Percentiles rank a stretch among this genome's conserved stretches.
phyloP scores from a whole-genome alignment of 2,797 vertebrate genomes.

The Sebastes nivosus region DNA sequence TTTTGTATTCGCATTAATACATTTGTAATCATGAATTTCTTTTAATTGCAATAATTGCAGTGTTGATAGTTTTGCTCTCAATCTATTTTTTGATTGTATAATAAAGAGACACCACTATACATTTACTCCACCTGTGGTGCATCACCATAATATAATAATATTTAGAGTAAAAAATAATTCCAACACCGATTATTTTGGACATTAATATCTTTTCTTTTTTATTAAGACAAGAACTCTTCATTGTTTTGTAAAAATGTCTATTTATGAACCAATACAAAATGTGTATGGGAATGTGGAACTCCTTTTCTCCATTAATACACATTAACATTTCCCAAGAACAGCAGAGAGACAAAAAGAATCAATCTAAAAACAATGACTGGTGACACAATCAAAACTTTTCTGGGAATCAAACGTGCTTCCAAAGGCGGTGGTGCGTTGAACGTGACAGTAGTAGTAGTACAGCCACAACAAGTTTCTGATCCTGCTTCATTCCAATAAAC shows the following conservation, averaged over 20 bases:
- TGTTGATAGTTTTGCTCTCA: neutral
- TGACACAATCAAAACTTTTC: constrained; percentile 80
- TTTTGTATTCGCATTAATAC: neutral
- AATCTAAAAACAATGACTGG: constrained; percentile 90
- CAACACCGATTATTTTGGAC: constrained; percentile 87
- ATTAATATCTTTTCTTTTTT: constrained; percentile 99
- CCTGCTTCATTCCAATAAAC: constrained; percentile 85
- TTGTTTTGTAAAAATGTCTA: constrained; percentile 99
- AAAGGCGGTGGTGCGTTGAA: constrained; percentile 64
- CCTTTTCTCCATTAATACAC: constrained; percentile 91
- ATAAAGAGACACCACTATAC: neutral
- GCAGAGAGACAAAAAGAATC: constrained; percentile 92
- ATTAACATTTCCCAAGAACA: constrained; percentile 96
- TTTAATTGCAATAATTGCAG: too few relatives aligned
- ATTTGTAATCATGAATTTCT: neutral
- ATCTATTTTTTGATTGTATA: neutral
- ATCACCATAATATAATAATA: neutral
- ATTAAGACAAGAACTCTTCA: constrained; percentile 99
- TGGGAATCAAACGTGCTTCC: constrained; percentile 86
- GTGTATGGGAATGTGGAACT: constrained; percentile 97
- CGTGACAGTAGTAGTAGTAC: constrained; percentile 63
- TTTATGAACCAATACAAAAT: constrained; percentile 99
- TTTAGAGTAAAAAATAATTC: constrained; percentile 52
- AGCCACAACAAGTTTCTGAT: constrained; percentile 86
- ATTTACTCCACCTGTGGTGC: neutral